A percentile compares a stretch with the other conserved stretches of the same genome.
Conservation (phyloP, 2,888 invertebrate species). For the Drosophila neotestacea region DNA sequence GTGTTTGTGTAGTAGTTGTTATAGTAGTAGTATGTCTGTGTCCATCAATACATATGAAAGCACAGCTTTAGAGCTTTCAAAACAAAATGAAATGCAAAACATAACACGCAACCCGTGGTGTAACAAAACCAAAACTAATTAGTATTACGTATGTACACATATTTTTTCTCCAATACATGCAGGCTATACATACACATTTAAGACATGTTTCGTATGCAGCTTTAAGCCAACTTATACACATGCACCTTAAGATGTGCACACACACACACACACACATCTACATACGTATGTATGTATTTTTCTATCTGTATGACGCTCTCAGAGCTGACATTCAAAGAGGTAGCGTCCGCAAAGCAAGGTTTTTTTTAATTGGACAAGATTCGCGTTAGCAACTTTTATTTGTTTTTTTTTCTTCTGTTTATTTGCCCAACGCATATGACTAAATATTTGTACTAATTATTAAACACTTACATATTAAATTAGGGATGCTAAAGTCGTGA, state of each 20-base stretch:
- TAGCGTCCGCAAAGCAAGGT: slow-evolving; percentile 59
- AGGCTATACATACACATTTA: slow-evolving; percentile 27
- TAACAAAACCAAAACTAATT: slow-evolving; percentile 74
- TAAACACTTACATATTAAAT: slow-evolving; percentile 23
- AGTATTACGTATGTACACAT: slow-evolving; percentile 73
- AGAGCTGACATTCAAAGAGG: slow-evolving; percentile 64
- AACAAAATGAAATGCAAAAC: slow-evolving; percentile 77
- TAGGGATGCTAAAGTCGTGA: slow-evolving; percentile 7
- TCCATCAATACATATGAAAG: slow-evolving; percentile 64
- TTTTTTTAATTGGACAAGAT: slow-evolving; percentile 53
- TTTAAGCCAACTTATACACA: slow-evolving; percentile 47
- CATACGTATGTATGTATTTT: slow-evolving; percentile 16
- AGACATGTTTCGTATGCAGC: slow-evolving; percentile 63
- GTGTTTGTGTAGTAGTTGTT: slow-evolving; percentile 30
- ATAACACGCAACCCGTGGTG: slow-evolving; percentile 77
- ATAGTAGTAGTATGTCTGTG: slow-evolving; percentile 16
- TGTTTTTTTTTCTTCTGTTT: slow-evolving; percentile 27
- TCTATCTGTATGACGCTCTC: slow-evolving; percentile 42
- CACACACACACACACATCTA: slow-evolving; percentile 12
- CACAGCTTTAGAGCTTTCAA: slow-evolving; percentile 76
- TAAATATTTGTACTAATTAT: slow-evolving; percentile 26
- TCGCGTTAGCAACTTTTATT: slow-evolving; percentile 40
- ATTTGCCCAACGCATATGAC: slow-evolving; percentile 38
- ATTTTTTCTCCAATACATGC: slow-evolving; percentile 11
- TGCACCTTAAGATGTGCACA: slow-evolving; percentile 24